phyloP scores from a whole-genome alignment of 2,113 vertebrate genomes.

The Podarcis raffonei region DNA sequence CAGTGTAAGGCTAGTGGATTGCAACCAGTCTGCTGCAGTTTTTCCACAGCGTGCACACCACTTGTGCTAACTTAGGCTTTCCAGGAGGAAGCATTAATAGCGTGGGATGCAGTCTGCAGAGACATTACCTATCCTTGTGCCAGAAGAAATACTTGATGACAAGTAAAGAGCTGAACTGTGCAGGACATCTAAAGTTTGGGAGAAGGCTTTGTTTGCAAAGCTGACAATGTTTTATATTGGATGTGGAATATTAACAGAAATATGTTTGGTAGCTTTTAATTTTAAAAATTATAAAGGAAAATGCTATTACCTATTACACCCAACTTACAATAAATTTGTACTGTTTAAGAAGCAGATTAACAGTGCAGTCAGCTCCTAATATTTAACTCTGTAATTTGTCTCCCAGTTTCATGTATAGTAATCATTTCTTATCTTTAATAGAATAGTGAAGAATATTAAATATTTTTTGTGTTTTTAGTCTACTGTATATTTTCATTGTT shows the following conservation, averaged over 20 bases:
- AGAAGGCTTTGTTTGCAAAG: background rate
- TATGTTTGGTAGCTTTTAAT: background rate
- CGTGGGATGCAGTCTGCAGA: background rate
- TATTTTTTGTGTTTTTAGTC: background rate
- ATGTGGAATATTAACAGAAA: conserved; percentile 13
- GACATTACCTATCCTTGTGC: background rate
- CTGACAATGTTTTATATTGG: background rate
- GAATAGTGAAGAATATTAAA: background rate
- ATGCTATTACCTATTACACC: background rate
- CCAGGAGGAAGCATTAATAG: background rate
- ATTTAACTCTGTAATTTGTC: too few species aligned
- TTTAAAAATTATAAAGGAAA: background rate
- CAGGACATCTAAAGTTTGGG: background rate
- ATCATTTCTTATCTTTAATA: background rate
- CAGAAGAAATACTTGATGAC: background rate
- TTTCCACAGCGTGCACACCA: background rate
- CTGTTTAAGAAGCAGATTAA: background rate
- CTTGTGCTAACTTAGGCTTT: background rate
- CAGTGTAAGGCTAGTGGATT: background rate
- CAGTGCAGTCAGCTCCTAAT: background rate
- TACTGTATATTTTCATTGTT: too few species aligned
- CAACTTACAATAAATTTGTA: background rate
- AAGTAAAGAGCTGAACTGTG: background rate
- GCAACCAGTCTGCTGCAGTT: background rate
- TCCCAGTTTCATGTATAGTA: too few species aligned